Base-by-base conservation (phyloP, 2,797 vertebrate genomes). In the Hapalemur alaotrensis region DNA sequence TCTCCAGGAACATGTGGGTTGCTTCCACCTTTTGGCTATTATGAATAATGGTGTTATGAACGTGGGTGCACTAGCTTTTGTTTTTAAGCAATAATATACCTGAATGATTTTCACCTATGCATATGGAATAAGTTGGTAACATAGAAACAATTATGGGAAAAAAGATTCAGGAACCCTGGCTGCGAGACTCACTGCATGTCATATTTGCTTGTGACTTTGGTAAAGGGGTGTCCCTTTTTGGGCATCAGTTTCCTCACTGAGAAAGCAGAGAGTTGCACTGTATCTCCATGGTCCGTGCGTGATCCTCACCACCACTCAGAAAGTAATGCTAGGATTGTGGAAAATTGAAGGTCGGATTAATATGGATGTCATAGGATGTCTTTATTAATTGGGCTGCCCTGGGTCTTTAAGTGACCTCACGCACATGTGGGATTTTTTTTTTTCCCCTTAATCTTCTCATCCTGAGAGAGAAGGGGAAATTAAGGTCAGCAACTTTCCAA, bases 401-500 rank as follows among this genome's bases (percentile, higher is more conserved):
- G 12, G 18, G 13, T 81, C 52, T 97, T 93, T 88, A 75, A 87
- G 82, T 61, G 43, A 81, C 59, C 20, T 95, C 38, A 32, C 28
- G 32, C 7, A 38, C 38, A 32, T 30, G 7, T 35, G 25, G 0
- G 41, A 1, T 43, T 43, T 43, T 43, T 14, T 80, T 59, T 38
- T 4, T 4, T 11, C 9, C 13, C 7, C 35, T 96, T 83, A 79
- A 83, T 88, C 7, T 18, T 72, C 52, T 61, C 41, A 86, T 81
- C 17, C 48, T 52, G 52, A 35, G 41, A 96, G 38, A 61, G 57
- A 97, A 95, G 80, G 81, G 54, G 59, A 95, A 92, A 92, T 93
- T 91, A 95, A 97, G 69, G 81, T 95, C 52, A 91, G 69, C 41
- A 85, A 73, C 84, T 88, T 93, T 80, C 12, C 57, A 81, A 46